phyloP scores from a whole-genome alignment of 2,888 invertebrate genomes.

The Drosophila cracens region DNA sequence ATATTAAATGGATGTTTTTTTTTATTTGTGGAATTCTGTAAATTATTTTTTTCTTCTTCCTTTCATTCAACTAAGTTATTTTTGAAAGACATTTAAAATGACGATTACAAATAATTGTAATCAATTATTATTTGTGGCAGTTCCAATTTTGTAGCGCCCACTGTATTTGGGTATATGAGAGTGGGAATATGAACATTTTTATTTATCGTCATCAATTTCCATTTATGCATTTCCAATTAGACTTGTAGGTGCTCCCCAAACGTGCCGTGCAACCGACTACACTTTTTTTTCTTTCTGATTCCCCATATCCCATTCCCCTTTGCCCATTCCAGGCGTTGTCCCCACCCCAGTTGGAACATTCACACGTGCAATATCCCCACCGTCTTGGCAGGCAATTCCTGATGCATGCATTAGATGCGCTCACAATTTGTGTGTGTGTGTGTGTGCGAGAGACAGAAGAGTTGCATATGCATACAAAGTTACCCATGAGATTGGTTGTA shows the following conservation, averaged over 20 bases:
- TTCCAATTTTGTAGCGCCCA: constrained; percentile 3
- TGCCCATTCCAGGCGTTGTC: not conserved
- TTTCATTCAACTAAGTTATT: not conserved
- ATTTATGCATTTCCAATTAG: constrained; percentile 74
- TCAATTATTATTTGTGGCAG: not conserved
- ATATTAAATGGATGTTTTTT: not conserved
- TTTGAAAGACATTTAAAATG: not conserved
- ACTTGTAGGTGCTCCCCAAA: constrained; percentile 50
- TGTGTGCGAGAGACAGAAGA: constrained; percentile 2
- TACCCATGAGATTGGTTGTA: constrained; percentile 47
- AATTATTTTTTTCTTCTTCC: not conserved
- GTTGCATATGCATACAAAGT: constrained; percentile 48
- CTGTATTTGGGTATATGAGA: constrained; percentile 20
- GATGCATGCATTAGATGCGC: constrained; percentile 70
- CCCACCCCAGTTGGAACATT: constrained; percentile 46
- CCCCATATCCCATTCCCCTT: constrained; percentile 1
- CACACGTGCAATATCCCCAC: constrained; percentile 66
- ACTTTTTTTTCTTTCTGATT: constrained; percentile 14
- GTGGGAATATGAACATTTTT: constrained; percentile 44
- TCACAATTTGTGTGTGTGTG: constrained; percentile 2
- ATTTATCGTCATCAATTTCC: constrained; percentile 68
- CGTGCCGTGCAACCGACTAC: constrained; percentile 36
- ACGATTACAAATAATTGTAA: not conserved
- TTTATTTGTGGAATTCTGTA: not conserved
- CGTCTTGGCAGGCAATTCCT: constrained; percentile 41